phyloP scores from a whole-genome alignment of 2,113 vertebrate species.

The Perccottus glenii region DNA sequence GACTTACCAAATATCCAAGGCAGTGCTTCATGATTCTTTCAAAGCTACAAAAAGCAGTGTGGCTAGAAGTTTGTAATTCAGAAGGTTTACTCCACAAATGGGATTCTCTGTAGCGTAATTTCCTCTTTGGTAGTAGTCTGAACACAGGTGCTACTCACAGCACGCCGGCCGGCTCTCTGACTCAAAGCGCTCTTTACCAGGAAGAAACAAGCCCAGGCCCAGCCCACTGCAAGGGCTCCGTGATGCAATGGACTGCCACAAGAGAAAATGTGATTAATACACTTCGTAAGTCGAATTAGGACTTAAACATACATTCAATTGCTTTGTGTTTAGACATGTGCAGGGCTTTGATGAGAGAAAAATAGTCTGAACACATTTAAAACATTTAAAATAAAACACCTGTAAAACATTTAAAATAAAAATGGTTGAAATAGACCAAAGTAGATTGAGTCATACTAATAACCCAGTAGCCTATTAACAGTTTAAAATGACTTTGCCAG shows the following conservation, averaged over 20 bases:
- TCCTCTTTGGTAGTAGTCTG: not conserved
- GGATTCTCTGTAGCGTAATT: not conserved
- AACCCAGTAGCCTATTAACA: not conserved
- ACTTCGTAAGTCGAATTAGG: not conserved
- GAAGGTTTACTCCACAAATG: not conserved
- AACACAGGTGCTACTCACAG: not conserved
- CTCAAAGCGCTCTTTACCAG: not conserved
- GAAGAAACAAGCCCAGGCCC: not conserved
- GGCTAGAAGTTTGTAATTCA: not conserved
- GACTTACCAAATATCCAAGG: not conserved
- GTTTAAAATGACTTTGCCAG: constrained; percentile 17
- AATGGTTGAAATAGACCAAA: not conserved
- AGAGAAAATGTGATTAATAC: no score
- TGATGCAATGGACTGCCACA: not conserved
- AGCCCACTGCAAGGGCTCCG: not conserved
- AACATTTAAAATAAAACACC: no score
- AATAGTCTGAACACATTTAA: no score
- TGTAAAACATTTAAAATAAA: no score
- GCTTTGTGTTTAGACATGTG: no score
- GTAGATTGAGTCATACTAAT: constrained; percentile 17
- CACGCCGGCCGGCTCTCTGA: not conserved
- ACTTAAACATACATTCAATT: no score
- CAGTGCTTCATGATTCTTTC: not conserved
- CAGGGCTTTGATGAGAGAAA: no score
- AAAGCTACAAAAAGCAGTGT: not conserved